Conservation (phyloP, 2,888 invertebrate genomes). For the Drosophila conformis region DNA sequence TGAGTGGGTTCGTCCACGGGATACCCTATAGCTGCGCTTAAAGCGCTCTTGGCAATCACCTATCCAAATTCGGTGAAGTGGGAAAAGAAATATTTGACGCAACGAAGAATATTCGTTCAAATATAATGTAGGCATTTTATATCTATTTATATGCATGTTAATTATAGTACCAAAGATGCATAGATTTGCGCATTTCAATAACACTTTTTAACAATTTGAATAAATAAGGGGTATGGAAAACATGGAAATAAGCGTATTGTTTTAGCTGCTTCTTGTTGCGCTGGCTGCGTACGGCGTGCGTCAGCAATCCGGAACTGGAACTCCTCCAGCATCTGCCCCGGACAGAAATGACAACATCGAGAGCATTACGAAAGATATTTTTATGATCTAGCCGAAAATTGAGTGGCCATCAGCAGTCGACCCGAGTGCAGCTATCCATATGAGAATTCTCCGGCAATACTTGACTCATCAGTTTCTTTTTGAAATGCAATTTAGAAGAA, state of each 20-base stretch:
- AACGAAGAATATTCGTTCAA: not conserved
- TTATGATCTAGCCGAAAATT: slow-evolving; percentile 34
- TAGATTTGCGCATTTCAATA: not conserved
- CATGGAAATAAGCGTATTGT: slow-evolving; percentile 19
- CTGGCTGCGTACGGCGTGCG: slow-evolving; percentile 30
- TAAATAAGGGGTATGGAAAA: not conserved
- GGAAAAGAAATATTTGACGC: not conserved
- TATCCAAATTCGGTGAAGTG: not conserved
- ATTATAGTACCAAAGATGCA: not conserved
- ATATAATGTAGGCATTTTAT: not conserved
- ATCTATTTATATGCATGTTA: not conserved
- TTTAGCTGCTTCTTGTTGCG: slow-evolving; percentile 43
- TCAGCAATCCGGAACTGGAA: slow-evolving; percentile 58
- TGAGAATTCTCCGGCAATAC: slow-evolving; percentile 6
- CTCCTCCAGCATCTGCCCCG: slow-evolving; percentile 30
- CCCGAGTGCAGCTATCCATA: slow-evolving; percentile 20
- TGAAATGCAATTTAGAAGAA: slow-evolving; percentile 1
- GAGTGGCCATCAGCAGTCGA: slow-evolving; percentile 39
- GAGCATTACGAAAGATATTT: slow-evolving; percentile 38
- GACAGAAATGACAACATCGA: slow-evolving; percentile 13
- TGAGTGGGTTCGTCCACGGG: not conserved
- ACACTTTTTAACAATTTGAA: not conserved
- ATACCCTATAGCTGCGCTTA: slow-evolving; percentile 21
- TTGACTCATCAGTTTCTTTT: slow-evolving; percentile 8
- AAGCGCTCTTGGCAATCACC: not conserved